Percentiles rank a stretch among this genome's conserved stretches.
These are phyloP conservation scores for Porites divaricata DNA, from an alignment of 92 coral and sea anemone species.

Conservation along the genomic window DNA sequence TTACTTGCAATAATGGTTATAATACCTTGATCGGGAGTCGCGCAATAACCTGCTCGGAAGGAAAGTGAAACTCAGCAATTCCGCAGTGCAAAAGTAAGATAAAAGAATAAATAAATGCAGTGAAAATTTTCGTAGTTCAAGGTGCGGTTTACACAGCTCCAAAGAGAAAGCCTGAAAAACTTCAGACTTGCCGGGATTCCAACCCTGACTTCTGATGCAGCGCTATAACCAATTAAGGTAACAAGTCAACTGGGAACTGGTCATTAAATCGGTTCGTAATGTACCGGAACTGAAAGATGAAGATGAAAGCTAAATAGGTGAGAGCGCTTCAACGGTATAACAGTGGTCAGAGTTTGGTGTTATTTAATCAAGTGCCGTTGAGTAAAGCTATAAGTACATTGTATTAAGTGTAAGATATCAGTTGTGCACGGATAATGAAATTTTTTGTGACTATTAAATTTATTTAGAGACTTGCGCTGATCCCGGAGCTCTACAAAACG, in stretches of 20 bases:
- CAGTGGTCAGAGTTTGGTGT: neutral
- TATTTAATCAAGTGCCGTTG: neutral
- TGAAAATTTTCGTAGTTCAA: no score
- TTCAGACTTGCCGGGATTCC: no score
- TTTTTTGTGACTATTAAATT: neutral
- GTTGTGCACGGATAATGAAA: neutral
- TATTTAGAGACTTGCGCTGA: slow-evolving; percentile 8
- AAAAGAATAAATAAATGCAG: neutral
- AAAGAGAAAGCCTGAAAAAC: no score
- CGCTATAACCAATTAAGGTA: no score
- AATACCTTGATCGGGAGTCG: slow-evolving; percentile 54
- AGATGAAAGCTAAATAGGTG: neutral
- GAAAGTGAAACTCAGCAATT: slow-evolving; percentile 61
- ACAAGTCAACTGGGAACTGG: neutral
- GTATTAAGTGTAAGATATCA: no score
- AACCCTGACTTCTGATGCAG: no score
- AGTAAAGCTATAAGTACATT: no score
- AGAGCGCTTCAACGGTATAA: neutral
- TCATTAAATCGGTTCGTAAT: neutral
- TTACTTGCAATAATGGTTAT: slow-evolving; percentile 60
- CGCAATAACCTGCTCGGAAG: slow-evolving; percentile 51
- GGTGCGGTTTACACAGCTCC: neutral
- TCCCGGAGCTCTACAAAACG: slow-evolving; percentile 23
- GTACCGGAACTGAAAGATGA: neutral
- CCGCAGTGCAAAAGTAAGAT: slow-evolving; percentile 61